Conservation (phyloP, 2,113 vertebrate species). For the Bothrops jararaca region DNA sequence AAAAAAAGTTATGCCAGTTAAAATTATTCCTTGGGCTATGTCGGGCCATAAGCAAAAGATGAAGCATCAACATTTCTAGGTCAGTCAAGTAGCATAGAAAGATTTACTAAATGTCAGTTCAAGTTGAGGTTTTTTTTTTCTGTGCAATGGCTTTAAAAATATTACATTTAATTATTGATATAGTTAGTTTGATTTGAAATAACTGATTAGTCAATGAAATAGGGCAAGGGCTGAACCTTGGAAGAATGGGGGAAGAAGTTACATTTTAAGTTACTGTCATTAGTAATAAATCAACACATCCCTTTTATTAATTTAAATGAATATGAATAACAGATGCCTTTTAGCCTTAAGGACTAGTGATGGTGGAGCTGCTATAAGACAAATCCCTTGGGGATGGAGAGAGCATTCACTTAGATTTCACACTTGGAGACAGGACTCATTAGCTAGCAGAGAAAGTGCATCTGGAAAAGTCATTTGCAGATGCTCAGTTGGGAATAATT, state of each 20-base stretch:
- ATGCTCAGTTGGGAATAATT: background rate
- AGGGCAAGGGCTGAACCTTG: background rate
- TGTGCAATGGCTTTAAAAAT: background rate
- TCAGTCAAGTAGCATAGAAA: background rate
- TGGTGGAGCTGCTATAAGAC: background rate
- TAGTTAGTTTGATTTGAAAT: background rate
- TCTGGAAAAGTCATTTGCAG: background rate
- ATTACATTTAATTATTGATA: background rate
- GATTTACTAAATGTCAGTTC: background rate
- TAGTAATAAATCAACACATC: background rate
- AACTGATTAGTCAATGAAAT: background rate
- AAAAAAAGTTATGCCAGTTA: background rate
- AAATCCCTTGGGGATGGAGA: background rate
- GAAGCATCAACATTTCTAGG: background rate
- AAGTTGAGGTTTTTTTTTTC: background rate
- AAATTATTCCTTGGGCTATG: background rate
- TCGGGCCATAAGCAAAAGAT: background rate
- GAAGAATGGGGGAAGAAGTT: background rate
- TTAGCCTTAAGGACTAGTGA: background rate
- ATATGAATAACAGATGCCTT: background rate
- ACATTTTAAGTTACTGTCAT: background rate
- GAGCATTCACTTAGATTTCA: background rate
- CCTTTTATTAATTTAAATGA: background rate
- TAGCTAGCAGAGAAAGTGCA: background rate
- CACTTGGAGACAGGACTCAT: background rate